Conservation (phyloP, 2,888 invertebrate species). For the Chouioia cunea region DNA sequence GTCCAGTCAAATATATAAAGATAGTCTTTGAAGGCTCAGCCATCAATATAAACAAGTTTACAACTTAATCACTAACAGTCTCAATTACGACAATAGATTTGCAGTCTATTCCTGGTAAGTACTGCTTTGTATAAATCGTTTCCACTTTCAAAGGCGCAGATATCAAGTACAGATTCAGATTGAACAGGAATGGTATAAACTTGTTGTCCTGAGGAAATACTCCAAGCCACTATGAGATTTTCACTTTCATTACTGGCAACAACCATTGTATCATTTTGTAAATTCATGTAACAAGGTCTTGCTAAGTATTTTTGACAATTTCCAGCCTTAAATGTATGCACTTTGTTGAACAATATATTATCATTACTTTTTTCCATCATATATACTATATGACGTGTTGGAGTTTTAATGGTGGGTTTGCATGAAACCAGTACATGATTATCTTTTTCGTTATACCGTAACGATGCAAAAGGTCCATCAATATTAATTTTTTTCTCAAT, state of each 20-base stretch:
- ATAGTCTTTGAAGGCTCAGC: constrained; percentile 8
- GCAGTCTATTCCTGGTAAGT: constrained; percentile 76
- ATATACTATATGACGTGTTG: constrained; percentile 70
- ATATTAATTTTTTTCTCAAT: constrained; percentile 70
- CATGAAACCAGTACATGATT: constrained; percentile 79
- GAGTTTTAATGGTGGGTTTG: constrained; percentile 73
- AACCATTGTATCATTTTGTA: constrained; percentile 74
- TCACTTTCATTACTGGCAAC: constrained; percentile 83
- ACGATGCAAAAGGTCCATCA: constrained; percentile 82
- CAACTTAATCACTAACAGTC: not conserved
- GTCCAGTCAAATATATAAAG: constrained; percentile 2
- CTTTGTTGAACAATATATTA: constrained; percentile 71
- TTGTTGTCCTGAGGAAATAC: constrained; percentile 71
- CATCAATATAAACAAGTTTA: constrained; percentile 3
- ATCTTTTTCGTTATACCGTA: constrained; percentile 76
- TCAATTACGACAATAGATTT: constrained; percentile 72
- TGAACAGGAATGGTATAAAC: constrained; percentile 72
- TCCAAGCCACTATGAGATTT: constrained; percentile 77
- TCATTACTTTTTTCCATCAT: constrained; percentile 68
- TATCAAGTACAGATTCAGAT: constrained; percentile 77
- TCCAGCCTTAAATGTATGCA: constrained; percentile 78
- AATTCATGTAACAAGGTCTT: constrained; percentile 73
- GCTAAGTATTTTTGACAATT: constrained; percentile 77
- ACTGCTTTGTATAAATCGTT: constrained; percentile 70
- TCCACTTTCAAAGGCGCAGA: constrained; percentile 73